Evolutionary conservation across 1,140 invertebrate species (phyloP).

Genomic region (Druon quercuslanigerum): DNA sequence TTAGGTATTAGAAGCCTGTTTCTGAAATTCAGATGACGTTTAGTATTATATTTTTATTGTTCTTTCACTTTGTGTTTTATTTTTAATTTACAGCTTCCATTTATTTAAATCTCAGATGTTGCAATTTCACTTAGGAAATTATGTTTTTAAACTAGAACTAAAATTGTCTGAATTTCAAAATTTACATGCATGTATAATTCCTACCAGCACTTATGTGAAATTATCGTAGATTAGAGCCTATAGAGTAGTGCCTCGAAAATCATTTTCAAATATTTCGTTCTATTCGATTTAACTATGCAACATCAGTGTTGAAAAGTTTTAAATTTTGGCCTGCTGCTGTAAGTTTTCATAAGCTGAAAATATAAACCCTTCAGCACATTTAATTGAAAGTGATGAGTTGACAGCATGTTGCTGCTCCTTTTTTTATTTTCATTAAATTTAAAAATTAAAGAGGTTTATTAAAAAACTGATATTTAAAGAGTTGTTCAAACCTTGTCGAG

Average conservation of each 20-base stretch:
- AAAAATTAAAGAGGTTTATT: no score
- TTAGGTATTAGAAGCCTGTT: neutral
- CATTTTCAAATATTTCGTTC: constrained; percentile 14
- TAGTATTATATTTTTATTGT: neutral
- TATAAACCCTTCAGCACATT: neutral
- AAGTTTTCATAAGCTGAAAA: neutral
- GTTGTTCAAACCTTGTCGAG: no score
- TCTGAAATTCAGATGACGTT: constrained; percentile 6
- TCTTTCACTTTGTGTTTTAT: neutral
- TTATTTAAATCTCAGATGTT: neutral
- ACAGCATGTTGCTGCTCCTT: neutral
- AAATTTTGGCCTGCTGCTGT: constrained; percentile 3
- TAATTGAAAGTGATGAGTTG: neutral
- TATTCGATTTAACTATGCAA: neutral
- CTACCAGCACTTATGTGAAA: neutral
- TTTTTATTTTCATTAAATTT: constrained; percentile 2
- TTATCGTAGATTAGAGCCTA: constrained; percentile 18
- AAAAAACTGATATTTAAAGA: no score
- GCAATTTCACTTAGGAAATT: neutral
- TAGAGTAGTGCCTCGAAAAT: constrained; percentile 17
- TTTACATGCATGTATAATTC: constrained; percentile 1
- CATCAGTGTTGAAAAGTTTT: neutral
- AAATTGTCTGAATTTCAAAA: constrained; percentile 8
- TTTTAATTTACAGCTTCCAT: neutral
- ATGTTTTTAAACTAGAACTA: neutral